Percentiles rank a stretch among this genome's conserved stretches.
These are phyloP conservation scores for Danaus plexippus DNA, from an alignment of 1,140 invertebrate genomes.

Conservation along the genomic window DNA sequence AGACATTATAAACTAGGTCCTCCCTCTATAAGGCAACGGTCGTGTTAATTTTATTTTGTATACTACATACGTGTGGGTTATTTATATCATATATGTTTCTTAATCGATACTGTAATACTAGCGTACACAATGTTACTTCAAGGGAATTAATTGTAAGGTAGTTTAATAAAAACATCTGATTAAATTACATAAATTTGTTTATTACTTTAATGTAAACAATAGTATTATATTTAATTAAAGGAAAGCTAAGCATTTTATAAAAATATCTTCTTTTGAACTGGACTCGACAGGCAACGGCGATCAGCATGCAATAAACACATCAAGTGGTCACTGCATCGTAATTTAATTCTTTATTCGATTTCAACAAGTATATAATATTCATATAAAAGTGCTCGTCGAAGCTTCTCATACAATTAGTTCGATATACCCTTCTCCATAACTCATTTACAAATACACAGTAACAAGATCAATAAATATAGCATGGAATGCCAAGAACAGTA, in stretches of 20 bases:
- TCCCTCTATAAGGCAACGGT: too few species aligned
- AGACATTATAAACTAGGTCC: too few species aligned
- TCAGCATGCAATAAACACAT: conserved; percentile 22
- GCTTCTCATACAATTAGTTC: conserved; percentile 12
- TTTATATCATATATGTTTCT: too few species aligned
- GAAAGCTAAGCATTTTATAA: conserved; percentile 70
- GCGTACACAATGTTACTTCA: too few species aligned
- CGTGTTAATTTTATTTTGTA: too few species aligned
- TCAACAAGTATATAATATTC: conserved; percentile 31
- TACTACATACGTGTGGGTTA: too few species aligned
- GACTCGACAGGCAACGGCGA: conserved; percentile 53
- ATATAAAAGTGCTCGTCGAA: conserved; percentile 27
- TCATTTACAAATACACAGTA: not conserved
- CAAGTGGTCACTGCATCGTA: conserved; percentile 21
- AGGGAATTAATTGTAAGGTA: not conserved
- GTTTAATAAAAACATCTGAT: conserved; percentile 13
- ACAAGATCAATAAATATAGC: conserved; percentile 22
- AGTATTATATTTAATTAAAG: conserved; percentile 58
- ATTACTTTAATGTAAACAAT: conserved; percentile 64
- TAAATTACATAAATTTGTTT: conserved; percentile 63
- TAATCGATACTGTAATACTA: not conserved
- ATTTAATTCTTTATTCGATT: conserved; percentile 28
- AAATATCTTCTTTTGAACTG: conserved; percentile 62
- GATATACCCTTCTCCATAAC: conserved; percentile 2
- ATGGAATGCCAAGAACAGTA: conserved; percentile 38